A percentile compares a stretch with the other conserved stretches of the same genome.
phyloP scores from a whole-genome alignment of 2,113 vertebrate species.

The Gambusia affinis region DNA sequence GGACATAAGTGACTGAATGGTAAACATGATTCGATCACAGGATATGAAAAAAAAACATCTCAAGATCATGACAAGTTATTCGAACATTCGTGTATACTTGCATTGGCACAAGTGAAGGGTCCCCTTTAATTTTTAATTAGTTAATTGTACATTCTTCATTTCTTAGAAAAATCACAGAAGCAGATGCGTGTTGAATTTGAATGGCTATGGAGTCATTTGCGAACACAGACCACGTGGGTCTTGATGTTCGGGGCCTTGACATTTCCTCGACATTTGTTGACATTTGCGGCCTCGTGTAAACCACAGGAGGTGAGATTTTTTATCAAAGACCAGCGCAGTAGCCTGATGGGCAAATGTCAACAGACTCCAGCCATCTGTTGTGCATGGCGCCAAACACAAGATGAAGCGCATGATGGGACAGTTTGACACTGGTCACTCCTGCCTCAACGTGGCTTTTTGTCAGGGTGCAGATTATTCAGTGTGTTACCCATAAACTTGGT shows the following conservation, averaged over 20 bases:
- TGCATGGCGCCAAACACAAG: conserved; percentile 31
- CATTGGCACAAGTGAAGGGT: too few relatives aligned
- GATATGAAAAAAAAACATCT: too few relatives aligned
- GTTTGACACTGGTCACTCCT: conserved; percentile 11
- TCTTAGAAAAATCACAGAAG: not conserved
- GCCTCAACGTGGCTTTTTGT: conserved; percentile 13
- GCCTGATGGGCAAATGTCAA: conserved; percentile 73
- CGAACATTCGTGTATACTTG: too few relatives aligned
- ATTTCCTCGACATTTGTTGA: conserved; percentile 81
- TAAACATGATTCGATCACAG: too few relatives aligned
- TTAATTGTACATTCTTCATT: too few relatives aligned
- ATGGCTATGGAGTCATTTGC: not conserved
- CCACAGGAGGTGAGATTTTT: conserved; percentile 56
- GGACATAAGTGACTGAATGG: too few relatives aligned
- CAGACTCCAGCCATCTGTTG: conserved; percentile 72
- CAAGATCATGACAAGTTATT: too few relatives aligned
- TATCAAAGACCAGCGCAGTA: conserved; percentile 56
- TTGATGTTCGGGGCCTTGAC: conserved; percentile 71
- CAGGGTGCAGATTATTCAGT: not conserved
- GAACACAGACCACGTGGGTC: conserved; percentile 5
- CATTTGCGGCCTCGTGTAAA: conserved; percentile 79
- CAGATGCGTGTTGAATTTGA: not conserved
- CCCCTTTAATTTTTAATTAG: too few relatives aligned
- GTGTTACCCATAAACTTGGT: not conserved
- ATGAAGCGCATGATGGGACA: conserved; percentile 27